Conservation (phyloP, 2,888 invertebrate species). For the Cephus runcator region DNA sequence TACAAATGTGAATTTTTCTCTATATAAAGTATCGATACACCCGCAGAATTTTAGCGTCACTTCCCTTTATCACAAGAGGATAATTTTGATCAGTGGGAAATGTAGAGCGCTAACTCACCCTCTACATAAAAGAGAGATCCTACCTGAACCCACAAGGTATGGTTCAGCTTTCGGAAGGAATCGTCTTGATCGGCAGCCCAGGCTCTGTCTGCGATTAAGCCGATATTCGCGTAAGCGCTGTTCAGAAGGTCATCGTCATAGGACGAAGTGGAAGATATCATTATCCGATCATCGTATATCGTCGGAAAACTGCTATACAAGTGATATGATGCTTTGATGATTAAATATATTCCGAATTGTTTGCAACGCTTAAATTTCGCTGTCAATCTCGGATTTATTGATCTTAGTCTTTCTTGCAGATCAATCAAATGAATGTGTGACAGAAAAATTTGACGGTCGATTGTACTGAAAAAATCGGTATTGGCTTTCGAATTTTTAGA, state of each 20-base stretch:
- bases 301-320: neutral
- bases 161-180: constrained; percentile 54
- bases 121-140: constrained; percentile 24
- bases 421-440: neutral
- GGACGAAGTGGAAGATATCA: constrained; percentile 53
- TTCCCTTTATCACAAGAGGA: neutral
- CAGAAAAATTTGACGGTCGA: neutral
- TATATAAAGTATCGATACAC: neutral
- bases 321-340: neutral
- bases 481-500: neutral
- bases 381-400: neutral
- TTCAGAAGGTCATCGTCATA: constrained; percentile 54
- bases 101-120: constrained; percentile 20
- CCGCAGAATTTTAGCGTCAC: no score
- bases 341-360: constrained; percentile 6
- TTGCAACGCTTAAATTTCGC: neutral
- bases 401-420: neutral
- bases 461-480: neutral
- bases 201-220: constrained; percentile 53
- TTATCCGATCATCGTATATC: constrained; percentile 49
- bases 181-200: constrained; percentile 54
- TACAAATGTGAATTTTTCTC: neutral
- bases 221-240: constrained; percentile 57
- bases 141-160: constrained; percentile 56
- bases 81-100: constrained; percentile 1